A percentile compares a stretch with the other conserved stretches of the same genome.
Evolutionary conservation across 2,797 vertebrate species (phyloP).

Genomic region (Phaenicophaeus curvirostris): DNA sequence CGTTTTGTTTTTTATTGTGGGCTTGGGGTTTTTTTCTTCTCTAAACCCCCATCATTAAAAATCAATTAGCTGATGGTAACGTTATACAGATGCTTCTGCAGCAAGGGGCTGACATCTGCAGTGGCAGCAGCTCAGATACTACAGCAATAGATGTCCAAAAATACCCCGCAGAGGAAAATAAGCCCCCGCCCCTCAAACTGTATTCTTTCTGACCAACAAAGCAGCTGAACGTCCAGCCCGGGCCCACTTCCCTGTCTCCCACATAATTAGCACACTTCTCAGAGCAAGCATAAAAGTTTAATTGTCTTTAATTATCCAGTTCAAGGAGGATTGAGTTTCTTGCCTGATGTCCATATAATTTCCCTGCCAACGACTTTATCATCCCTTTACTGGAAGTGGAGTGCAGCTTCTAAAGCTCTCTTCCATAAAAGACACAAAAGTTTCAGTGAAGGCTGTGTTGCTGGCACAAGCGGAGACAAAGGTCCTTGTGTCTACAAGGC

Average conservation of each 20-base stretch:
- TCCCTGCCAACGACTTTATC: slow-evolving; percentile 87
- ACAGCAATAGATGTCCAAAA: slow-evolving; percentile 14
- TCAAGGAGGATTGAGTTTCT: slow-evolving; percentile 89
- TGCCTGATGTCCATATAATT: slow-evolving; percentile 87
- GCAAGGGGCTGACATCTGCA: slow-evolving; percentile 24
- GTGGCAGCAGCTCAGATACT: neutral
- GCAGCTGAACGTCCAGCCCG: neutral
- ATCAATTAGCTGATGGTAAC: slow-evolving; percentile 46
- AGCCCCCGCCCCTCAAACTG: neutral
- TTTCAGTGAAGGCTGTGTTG: neutral
- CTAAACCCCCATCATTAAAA: slow-evolving; percentile 35
- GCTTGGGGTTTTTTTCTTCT: neutral
- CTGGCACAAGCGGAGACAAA: slow-evolving; percentile 25
- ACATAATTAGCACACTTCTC: slow-evolving; percentile 88
- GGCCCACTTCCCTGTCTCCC: slow-evolving; percentile 74
- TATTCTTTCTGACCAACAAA: neutral
- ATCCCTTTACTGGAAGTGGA: slow-evolving; percentile 70
- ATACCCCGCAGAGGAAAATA: neutral
- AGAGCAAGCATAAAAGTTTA: slow-evolving; percentile 91
- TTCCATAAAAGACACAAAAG: neutral
- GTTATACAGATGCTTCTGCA: slow-evolving; percentile 25
- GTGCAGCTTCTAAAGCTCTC: slow-evolving; percentile 25
- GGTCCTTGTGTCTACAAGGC: neutral
- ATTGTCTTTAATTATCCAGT: slow-evolving; percentile 92
- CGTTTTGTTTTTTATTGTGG: neutral